Evolutionary conservation across 2,888 invertebrate genomes (phyloP), one percentile per base, ranked within the genome.

Genomic region (Sialis fuliginosa): DNA sequence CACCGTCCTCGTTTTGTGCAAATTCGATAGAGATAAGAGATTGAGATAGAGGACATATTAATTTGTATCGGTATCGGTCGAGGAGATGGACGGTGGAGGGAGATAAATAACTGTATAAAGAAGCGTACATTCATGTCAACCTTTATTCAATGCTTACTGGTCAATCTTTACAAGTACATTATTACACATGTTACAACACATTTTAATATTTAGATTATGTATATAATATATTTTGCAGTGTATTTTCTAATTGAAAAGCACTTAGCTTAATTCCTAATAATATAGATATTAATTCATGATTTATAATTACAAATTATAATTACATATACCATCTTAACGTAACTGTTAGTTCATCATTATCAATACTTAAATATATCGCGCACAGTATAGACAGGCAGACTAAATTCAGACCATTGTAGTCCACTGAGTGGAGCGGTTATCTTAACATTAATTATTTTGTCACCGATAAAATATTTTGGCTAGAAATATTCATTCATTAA

Each of bases 141-240:
- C 68, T 69, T 69, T 69, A 69, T 69, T 69, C 66, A 68, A 68
- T 68, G 68, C 67, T 67, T 68, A 68, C 68, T 69, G 68, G 69
- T 68, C 68, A 66, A 63, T 63, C 64, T 62, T 65, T 57, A 54
- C 56, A 58, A 55, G 66, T 67, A 47, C 66, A 66, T 64, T 66
- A 64, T 63, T 65, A 65, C 64, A 65, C 64, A 65, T 60, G 64
- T 42, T 42, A 47, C 47, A 47, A 47, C 47, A 47, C 40, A 47
- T 47, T 34, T 42, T 46, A 32, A 12, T 31, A 32, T 13, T 22
- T 12, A 34, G 42, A 42, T 45, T 30, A 30, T 45, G 22, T 35
- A 47, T 47, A 35, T 42, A 34, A 37, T 37, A 10, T 33, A 22
- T 35, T 45, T 39, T 45, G 45, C 33, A 30, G 39, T 45, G 30